A percentile compares a stretch with the other conserved stretches of the same genome.
phyloP scores from a whole-genome alignment of 2,113 vertebrate genomes.

The Proterorhinus semilunaris region DNA sequence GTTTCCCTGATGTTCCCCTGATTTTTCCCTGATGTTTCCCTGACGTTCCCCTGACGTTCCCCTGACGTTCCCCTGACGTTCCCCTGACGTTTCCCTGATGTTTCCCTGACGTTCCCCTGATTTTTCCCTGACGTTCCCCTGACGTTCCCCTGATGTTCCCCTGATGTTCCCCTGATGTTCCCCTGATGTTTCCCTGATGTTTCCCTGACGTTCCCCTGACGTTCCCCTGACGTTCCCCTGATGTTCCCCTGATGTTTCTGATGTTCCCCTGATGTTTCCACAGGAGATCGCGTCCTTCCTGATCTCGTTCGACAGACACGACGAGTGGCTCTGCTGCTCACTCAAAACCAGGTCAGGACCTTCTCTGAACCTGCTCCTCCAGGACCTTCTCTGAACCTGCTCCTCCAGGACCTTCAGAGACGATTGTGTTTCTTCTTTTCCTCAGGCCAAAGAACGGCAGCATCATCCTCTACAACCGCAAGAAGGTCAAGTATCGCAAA shows the following conservation, averaged over 20 bases:
- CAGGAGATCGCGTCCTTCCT: constrained; percentile 90
- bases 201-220: too few species aligned
- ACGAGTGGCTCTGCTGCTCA: constrained; percentile 86
- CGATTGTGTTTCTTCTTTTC: neutral
- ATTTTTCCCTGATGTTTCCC: too few species aligned
- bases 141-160: too few species aligned
- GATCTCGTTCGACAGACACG: constrained; percentile 88
- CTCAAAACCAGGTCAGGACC: constrained; percentile 82
- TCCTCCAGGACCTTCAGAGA: too few species aligned
- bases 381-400: neutral
- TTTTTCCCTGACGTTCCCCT: too few species aligned
- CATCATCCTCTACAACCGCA: constrained; percentile 89
- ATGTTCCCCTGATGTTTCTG: too few species aligned
- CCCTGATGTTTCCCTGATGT: neutral
- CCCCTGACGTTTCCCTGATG: too few species aligned
- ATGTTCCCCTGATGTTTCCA: neutral
- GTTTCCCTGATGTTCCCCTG: neutral
- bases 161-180: too few species aligned
- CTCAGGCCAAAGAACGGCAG: constrained; percentile 88
- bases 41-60: neutral
- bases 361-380: neutral
- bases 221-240: too few species aligned
- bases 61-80: neutral
- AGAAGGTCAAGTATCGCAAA: constrained; percentile 91
- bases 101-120: neutral